A percentile compares a stretch with the other conserved stretches of the same genome.
Evolutionary conservation across 2,113 vertebrate genomes (phyloP).

Genomic region (Apeltes quadracus): DNA sequence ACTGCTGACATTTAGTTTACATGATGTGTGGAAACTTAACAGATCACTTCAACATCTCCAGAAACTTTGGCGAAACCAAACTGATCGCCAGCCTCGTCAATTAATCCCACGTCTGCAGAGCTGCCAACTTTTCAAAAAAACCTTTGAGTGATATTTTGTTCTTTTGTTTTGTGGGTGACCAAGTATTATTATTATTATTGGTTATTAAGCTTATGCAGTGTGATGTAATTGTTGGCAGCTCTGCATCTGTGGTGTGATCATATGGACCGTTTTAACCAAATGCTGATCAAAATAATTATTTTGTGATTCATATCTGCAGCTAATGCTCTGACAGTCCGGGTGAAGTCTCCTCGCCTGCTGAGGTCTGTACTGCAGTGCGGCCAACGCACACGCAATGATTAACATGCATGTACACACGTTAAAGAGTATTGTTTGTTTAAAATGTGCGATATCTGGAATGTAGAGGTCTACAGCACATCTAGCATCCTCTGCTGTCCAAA

Average conservation of each 20-base stretch:
- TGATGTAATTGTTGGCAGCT: too few relatives aligned
- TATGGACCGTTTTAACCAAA: neutral
- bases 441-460: neutral
- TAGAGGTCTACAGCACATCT: neutral
- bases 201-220: too few relatives aligned
- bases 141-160: too few relatives aligned
- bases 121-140: too few relatives aligned
- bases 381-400: constrained; percentile 1
- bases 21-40: neutral
- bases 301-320: neutral
- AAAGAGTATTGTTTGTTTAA: neutral
- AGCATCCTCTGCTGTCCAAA: constrained; percentile 48
- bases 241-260: neutral
- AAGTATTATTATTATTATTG: too few relatives aligned
- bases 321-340: neutral
- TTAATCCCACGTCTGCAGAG: too few relatives aligned
- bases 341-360: neutral
- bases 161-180: too few relatives aligned
- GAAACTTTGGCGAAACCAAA: neutral
- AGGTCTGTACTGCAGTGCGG: constrained; percentile 22
- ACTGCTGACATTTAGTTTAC: neutral
- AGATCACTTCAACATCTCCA: neutral
- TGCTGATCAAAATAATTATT: neutral
- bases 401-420: constrained; percentile 11
- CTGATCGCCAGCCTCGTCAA: neutral